Base-by-base conservation (phyloP, 2,113 vertebrate species). In the Hydrolagus affinis region DNA sequence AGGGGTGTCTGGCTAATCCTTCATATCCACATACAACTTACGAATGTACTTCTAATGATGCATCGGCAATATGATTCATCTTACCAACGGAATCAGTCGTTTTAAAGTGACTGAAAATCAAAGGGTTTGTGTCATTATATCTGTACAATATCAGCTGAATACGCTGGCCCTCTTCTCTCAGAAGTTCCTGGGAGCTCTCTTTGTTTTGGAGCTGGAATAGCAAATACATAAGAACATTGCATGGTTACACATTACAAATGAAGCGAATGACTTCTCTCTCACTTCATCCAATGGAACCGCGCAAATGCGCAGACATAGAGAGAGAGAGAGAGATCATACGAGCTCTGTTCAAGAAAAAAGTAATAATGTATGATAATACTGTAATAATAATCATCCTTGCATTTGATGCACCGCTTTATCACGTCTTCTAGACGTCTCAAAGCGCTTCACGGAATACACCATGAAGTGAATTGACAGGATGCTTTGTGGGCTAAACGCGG, bases 81-180 rank as follows among this genome's bases (percentile, higher is more conserved):
- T 83, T 83, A 83, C 78, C 78, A 3, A 83, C 78, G 11, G 78
- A 83, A 30, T 83, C 78, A 83, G 78, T 83, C 30, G 78, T 83
- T 68, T 60, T 83, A 68, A 83, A 83, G 25, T 83, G 78, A 83
- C 78, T 83, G 78, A 83, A 83, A 68, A 83, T 10, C 28, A 83
- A 17, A 32, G 78, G 78, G 66, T 83, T 83, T 68, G 62, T 62
- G 9, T 83, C 78, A 83, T 83, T 83, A 83, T 28, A 83, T 83
- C 78, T 83, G 62, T 83, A 83, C 9, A 83, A 60, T 66, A 83
- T 66, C 78, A 83, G 78, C 25, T 66, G 78, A 83, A 83, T 83
- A 17, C 78, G 28, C 66, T 83, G 78, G 17, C 78, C 78, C 10
- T 83, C 78, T 66, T 83, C 78, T 25, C 66, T 83, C 12, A 66